Evolutionary conservation across 2,888 invertebrate genomes (phyloP).

Genomic region (Erebia ligea): DNA sequence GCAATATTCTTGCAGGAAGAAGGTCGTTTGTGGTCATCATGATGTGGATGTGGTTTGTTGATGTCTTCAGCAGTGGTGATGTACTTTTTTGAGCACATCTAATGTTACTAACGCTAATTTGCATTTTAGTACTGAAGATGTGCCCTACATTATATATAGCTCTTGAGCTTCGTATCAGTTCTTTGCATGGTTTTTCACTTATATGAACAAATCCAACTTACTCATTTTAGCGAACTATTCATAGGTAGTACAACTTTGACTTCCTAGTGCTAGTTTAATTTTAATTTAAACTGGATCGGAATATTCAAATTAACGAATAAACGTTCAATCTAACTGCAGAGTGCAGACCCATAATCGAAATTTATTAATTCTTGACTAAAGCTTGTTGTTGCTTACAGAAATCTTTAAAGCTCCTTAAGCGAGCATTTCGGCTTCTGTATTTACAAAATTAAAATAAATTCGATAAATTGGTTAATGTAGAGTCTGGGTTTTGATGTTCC

Average conservation of each 20-base stretch:
- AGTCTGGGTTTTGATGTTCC: conserved; percentile 30
- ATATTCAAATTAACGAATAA: conserved; percentile 16
- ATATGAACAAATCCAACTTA: no score
- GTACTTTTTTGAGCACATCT: no score
- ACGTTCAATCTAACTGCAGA: conserved; percentile 5
- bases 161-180: no score
- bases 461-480: conserved; percentile 28
- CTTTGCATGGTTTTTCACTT: no score
- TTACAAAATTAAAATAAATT: conserved; percentile 39
- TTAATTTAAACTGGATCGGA: neutral
- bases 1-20: no score
- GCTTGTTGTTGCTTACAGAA: conserved; percentile 18
- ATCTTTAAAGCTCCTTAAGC: conserved; percentile 24
- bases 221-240: no score
- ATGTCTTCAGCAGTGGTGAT: no score
- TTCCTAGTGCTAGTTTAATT: neutral
- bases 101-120: no score
- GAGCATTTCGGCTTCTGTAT: conserved; percentile 35
- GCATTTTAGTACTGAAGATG: no score
- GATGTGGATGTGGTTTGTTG: no score
- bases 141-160: no score
- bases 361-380: conserved; percentile 21
- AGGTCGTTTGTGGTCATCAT: no score
- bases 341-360: conserved; percentile 10
- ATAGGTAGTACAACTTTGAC: neutral